Evolutionary conservation across 1,140 invertebrate genomes (phyloP).

Genomic region (Sweltsa coloradensis): DNA sequence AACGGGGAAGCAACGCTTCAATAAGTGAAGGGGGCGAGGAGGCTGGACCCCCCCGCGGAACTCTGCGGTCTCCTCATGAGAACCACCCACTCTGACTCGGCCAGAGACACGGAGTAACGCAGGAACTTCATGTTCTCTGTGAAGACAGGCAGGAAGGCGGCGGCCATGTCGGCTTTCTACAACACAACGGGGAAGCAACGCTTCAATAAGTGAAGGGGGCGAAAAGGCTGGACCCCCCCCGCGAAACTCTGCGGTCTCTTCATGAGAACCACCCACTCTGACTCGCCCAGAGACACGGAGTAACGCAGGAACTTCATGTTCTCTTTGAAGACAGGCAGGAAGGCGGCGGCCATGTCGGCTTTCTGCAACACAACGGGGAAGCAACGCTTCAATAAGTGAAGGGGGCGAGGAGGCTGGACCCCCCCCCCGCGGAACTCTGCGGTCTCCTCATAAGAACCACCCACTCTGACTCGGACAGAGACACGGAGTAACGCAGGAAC

Average conservation of each 20-base stretch:
- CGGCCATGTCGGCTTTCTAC: constrained; percentile 61
- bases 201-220: too few species aligned
- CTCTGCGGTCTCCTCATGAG: constrained; percentile 64
- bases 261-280: constrained; percentile 63
- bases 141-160: constrained; percentile 60
- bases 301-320: constrained; percentile 42
- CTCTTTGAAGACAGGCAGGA: constrained; percentile 52
- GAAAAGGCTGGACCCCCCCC: too few species aligned
- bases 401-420: constrained; percentile 67
- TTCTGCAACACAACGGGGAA: constrained; percentile 44
- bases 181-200: too few species aligned
- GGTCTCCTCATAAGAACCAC: constrained; percentile 68
- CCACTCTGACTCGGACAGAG: constrained; percentile 59
- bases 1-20: too few species aligned
- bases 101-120: constrained; percentile 50
- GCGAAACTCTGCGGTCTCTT: too few species aligned
- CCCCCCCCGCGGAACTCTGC: constrained; percentile 62
- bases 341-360: constrained; percentile 62
- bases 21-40: constrained; percentile 72
- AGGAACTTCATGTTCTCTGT: constrained; percentile 39
- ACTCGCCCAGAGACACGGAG: constrained; percentile 54
- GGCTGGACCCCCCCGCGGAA: constrained; percentile 68
- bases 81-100: constrained; percentile 60
- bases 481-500: constrained; percentile 45
- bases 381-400: too few species aligned